Evolutionary conservation across 2,797 vertebrate genomes (phyloP).

Genomic region (Oreochromis grahami): DNA sequence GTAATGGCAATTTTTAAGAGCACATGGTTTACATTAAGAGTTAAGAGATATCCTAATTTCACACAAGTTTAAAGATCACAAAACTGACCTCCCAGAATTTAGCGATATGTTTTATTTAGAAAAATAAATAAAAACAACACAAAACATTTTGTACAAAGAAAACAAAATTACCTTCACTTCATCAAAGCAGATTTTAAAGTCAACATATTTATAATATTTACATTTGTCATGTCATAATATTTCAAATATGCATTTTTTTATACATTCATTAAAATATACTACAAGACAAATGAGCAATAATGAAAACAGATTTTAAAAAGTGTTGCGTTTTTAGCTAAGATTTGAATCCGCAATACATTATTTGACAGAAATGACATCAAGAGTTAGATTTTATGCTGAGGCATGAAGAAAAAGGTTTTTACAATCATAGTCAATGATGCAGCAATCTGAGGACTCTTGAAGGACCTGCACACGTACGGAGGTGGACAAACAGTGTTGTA

Average conservation of each 20-base stretch:
- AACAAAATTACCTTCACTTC: constrained; percentile 30
- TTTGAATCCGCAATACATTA: background rate
- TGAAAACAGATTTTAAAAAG: background rate
- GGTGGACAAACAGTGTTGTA: background rate
- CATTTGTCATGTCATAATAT: background rate
- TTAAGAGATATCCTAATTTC: background rate
- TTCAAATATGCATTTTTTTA: background rate
- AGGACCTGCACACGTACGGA: background rate
- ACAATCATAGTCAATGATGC: constrained; percentile 55
- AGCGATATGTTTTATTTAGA: constrained; percentile 59
- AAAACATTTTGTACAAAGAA: constrained; percentile 59
- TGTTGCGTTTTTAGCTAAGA: background rate
- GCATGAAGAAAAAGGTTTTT: constrained; percentile 4
- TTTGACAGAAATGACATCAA: background rate
- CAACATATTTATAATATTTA: background rate
- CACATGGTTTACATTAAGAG: background rate
- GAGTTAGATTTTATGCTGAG: background rate
- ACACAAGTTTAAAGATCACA: background rate
- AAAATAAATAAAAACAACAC: constrained; percentile 72
- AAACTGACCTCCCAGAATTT: background rate
- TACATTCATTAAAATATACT: constrained; percentile 30
- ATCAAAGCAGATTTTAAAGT: constrained; percentile 23
- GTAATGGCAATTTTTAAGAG: background rate
- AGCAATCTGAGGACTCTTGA: constrained; percentile 14
- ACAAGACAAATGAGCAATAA: background rate